Base-by-base conservation (phyloP, 2,113 vertebrate species). In the Channa maculata region DNA sequence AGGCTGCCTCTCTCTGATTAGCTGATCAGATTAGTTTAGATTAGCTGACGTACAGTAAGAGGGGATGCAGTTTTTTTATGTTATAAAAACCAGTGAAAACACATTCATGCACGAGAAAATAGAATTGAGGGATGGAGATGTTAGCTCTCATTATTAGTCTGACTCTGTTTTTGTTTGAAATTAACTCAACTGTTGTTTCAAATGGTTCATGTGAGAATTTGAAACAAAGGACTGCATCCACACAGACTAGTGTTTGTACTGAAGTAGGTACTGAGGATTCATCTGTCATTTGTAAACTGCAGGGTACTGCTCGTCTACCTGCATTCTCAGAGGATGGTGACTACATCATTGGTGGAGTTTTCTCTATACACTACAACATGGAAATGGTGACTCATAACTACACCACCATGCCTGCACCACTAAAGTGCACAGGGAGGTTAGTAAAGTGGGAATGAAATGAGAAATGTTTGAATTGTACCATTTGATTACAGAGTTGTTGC, bases 371-470 rank as follows among this genome's bases (percentile, higher is more conserved):
- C 50, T 5, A 82, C 65, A 80, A 86, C 5, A 62, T 66, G 34
- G 15, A 75, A 14, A 86, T 65, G 24, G 63, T 80, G 37, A 79
- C 78, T 15, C 57, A 84, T 34, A 75, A 82, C 66, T 93, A 91
- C 57, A 92, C 74, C 51, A 71, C 13, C 45, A 14, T 71, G 50
- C 93, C 93, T 72, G 79, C 86, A 45, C 52, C 86, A 10, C 15
- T 86, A 5, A 64, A 49, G 34, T 93, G 92, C 77, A 85, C 53
- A 69, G 91, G 90, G 51, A 93, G 92, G 94, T 94, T 34, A 81
- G 91, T 88, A 24, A 24, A 24, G 24, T 24, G 24, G 1, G 24
- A 24, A 24, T 24, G 58, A 11, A 46, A 46, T 10, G 39, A 13
- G 24, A 34, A 9, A 2, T 15, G 52, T 24, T 24, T 24, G 39